A percentile compares a stretch with the other conserved stretches of the same genome.
phyloP scores from a whole-genome alignment of 37 sponge, comb jelly and placozoan species.

The Ephydatia muelleri region DNA sequence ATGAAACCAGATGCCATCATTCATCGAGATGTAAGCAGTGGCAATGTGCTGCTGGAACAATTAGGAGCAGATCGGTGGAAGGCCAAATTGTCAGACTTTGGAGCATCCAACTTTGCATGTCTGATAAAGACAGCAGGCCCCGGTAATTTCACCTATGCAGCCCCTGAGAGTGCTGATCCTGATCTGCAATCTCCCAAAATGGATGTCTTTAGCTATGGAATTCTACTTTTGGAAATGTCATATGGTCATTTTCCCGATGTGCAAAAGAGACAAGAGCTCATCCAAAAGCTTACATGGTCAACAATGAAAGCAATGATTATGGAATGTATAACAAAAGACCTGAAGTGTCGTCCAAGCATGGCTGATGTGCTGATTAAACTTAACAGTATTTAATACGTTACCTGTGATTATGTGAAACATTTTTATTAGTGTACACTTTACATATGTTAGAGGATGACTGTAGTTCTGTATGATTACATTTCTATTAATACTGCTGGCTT shows the following conservation, averaged over 20 bases:
- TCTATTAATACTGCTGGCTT: too few relatives aligned
- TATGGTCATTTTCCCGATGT: constrained; percentile 11
- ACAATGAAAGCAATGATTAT: too few relatives aligned
- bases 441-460: too few relatives aligned
- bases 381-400: too few relatives aligned
- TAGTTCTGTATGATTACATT: too few relatives aligned
- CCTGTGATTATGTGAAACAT: too few relatives aligned
- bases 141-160: constrained; percentile 52
- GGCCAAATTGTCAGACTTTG: constrained; percentile 73
- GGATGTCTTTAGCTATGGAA: constrained; percentile 72
- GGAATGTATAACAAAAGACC: too few relatives aligned
- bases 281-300: too few relatives aligned
- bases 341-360: too few relatives aligned
- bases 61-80: constrained; percentile 15
- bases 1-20: constrained; percentile 59
- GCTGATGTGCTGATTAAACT: too few relatives aligned
- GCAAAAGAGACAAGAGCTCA: too few relatives aligned
- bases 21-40: constrained; percentile 72
- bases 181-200: constrained; percentile 39
- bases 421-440: too few relatives aligned
- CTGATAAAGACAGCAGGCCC: constrained; percentile 13
- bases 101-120: constrained; percentile 63
- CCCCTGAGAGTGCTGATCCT: constrained; percentile 50
- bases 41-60: constrained; percentile 58
- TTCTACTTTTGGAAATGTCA: constrained; percentile 53